These are phyloP conservation scores for Leptoclinus maculatus DNA, from an alignment of 2,797 vertebrate genomes.

Conservation along the genomic window DNA sequence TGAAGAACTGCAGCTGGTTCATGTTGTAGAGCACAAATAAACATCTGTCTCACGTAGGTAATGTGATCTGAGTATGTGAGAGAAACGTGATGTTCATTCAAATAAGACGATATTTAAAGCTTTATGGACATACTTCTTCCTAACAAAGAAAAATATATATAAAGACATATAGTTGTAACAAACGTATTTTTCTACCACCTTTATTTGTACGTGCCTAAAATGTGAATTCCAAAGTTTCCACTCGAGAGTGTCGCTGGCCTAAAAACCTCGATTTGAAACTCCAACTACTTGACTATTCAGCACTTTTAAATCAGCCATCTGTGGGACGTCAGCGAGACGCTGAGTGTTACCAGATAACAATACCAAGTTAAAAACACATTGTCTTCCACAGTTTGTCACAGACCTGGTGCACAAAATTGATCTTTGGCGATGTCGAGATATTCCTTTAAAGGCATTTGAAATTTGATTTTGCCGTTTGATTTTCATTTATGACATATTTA, in stretches of 20 bases:
- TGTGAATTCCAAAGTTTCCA: constrained; percentile 53
- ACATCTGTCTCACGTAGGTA: background rate
- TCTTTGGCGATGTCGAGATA: background rate
- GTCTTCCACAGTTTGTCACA: background rate
- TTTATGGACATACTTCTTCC: background rate
- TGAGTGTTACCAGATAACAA: background rate
- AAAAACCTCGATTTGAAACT: background rate
- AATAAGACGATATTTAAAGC: background rate
- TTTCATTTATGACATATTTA: background rate
- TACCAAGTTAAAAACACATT: background rate
- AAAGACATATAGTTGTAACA: background rate
- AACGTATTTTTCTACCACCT: constrained; percentile 49
- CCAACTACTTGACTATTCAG: constrained; percentile 22
- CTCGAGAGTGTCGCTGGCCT: background rate
- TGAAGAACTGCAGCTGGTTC: constrained; percentile 8
- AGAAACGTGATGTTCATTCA: background rate
- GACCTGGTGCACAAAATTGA: background rate
- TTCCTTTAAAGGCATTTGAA: background rate
- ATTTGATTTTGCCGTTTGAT: too few species aligned
- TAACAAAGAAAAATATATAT: background rate
- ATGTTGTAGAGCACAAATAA: constrained; percentile 38
- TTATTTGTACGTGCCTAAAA: constrained; percentile 44
- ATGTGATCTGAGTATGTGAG: background rate
- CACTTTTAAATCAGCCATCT: constrained; percentile 19
- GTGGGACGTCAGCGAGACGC: constrained; percentile 2